Evolutionary conservation across 2,888 invertebrate genomes (phyloP).

Genomic region (Ophion costatus): DNA sequence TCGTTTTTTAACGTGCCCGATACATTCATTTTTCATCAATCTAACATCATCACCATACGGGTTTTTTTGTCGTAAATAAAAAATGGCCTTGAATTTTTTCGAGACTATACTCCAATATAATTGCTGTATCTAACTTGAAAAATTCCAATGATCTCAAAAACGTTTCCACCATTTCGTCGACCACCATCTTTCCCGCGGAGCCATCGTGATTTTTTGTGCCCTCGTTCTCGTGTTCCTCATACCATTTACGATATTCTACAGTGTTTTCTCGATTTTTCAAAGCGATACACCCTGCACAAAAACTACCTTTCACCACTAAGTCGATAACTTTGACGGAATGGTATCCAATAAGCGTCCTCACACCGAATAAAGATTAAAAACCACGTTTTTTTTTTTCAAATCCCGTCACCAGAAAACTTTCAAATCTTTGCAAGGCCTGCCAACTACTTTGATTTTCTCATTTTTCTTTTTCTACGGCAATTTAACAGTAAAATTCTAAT

Average conservation of each 20-base stretch:
- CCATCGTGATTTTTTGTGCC: constrained; percentile 8
- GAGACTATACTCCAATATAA: constrained; percentile 7
- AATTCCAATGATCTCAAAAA: neutral
- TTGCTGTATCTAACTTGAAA: neutral
- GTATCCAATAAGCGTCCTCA: too few species aligned
- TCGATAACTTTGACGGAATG: too few species aligned
- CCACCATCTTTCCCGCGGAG: constrained; percentile 22
- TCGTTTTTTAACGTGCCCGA: neutral
- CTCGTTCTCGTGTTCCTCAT: too few species aligned
- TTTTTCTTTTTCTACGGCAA: neutral
- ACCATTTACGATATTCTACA: too few species aligned
- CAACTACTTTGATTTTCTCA: neutral
- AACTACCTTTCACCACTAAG: too few species aligned
- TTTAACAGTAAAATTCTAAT: neutral
- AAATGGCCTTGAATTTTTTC: neutral
- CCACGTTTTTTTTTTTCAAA: too few species aligned
- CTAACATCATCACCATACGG: neutral
- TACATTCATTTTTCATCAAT: neutral
- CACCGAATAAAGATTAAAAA: too few species aligned
- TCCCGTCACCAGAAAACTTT: neutral
- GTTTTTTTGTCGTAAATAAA: neutral
- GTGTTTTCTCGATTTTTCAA: too few species aligned
- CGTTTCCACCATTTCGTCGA: neutral
- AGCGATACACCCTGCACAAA: too few species aligned
- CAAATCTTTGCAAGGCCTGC: neutral